Evolutionary conservation across 2,797 vertebrate genomes (phyloP).

Genomic region (Gephyroberyx darwinii): DNA sequence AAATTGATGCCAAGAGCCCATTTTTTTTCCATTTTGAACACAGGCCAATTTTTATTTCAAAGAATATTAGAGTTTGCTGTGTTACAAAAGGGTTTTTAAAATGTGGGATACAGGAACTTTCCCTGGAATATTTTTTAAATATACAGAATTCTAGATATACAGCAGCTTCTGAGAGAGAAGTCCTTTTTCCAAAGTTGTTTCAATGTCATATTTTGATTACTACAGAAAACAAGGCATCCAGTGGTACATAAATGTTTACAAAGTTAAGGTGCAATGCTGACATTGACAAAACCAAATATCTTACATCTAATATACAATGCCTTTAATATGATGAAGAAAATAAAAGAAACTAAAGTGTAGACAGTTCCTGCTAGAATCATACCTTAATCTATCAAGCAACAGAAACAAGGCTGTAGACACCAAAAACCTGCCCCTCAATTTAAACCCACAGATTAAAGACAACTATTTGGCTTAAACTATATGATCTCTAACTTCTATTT

Average conservation of each 20-base stretch:
- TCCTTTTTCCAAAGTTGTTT: slow-evolving; percentile 55
- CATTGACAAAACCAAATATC: slow-evolving; percentile 75
- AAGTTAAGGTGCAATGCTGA: slow-evolving; percentile 79
- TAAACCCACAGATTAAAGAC: slow-evolving; percentile 15
- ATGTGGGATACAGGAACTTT: slow-evolving; percentile 68
- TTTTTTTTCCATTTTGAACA: slow-evolving; percentile 22
- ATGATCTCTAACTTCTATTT: slow-evolving; percentile 1
- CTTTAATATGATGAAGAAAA: slow-evolving; percentile 60
- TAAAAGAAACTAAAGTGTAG: slow-evolving; percentile 50
- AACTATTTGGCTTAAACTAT: slow-evolving; percentile 24
- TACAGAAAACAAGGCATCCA: slow-evolving; percentile 83
- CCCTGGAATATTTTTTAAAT: slow-evolving; percentile 78
- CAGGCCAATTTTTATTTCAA: slow-evolving; percentile 74
- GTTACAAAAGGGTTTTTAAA: slow-evolving; percentile 83
- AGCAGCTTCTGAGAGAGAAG: slow-evolving; percentile 80
- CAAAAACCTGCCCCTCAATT: slow-evolving; percentile 34
- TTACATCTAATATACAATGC: slow-evolving; percentile 76
- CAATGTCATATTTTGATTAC: slow-evolving; percentile 58
- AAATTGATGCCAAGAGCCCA: neutral
- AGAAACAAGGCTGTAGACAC: slow-evolving; percentile 13
- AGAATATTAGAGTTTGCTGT: slow-evolving; percentile 79
- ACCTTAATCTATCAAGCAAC: slow-evolving; percentile 29
- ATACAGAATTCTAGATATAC: slow-evolving; percentile 80
- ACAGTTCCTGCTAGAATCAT: slow-evolving; percentile 41
- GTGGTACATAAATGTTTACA: slow-evolving; percentile 83